Evolutionary conservation across 2,888 invertebrate genomes (phyloP).

Genomic region (Ectobius pallidus): DNA sequence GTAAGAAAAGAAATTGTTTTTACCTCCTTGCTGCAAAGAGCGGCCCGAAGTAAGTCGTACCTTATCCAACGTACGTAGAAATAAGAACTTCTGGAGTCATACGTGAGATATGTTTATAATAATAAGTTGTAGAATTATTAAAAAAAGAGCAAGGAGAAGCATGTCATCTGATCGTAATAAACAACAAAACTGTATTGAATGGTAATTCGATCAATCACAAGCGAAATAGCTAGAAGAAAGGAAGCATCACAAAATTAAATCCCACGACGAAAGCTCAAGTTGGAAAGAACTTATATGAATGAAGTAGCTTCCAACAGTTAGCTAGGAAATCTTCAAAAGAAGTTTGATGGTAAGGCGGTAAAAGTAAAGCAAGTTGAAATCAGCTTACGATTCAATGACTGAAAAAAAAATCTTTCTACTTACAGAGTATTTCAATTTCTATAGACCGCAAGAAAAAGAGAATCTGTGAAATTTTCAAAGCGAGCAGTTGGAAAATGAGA

Average conservation of each 20-base stretch:
- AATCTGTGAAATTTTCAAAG: not conserved
- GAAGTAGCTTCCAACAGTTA: not conserved
- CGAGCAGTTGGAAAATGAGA: not conserved
- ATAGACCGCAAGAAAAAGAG: not conserved
- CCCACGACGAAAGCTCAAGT: no score
- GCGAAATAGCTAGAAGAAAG: not conserved
- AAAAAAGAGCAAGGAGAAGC: no score
- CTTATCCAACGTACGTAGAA: no score
- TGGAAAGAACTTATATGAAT: not conserved
- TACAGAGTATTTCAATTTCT: not conserved
- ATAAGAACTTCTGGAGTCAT: no score
- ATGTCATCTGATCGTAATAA: no score
- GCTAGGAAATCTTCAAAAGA: not conserved
- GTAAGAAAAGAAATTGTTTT: no score
- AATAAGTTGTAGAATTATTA: no score
- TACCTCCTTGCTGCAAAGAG: no score
- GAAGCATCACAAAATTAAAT: not conserved
- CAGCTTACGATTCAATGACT: conserved; percentile 14
- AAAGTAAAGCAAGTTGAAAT: conserved; percentile 1
- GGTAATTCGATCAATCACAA: not conserved
- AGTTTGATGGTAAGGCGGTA: not conserved
- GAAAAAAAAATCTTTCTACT: conserved; percentile 1
- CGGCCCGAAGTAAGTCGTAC: no score
- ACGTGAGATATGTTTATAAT: no score
- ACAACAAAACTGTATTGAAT: not conserved